A percentile compares a stretch with the other conserved stretches of the same genome.
Evolutionary conservation across 1,140 invertebrate species (phyloP).

Genomic region (Ylistrum balloti): DNA sequence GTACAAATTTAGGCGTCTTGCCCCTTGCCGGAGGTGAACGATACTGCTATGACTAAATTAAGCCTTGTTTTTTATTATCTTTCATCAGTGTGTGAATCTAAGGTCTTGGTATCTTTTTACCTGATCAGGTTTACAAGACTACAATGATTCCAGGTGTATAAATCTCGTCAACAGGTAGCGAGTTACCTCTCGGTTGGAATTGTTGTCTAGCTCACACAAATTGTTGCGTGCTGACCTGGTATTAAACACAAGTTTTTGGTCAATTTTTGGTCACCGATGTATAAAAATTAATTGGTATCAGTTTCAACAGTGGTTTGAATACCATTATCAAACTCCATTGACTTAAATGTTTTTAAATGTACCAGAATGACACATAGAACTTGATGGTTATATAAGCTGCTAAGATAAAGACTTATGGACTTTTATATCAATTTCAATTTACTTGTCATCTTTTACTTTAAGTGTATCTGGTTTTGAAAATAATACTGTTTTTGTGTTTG

Average conservation of each 20-base stretch:
- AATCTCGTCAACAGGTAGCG: slow-evolving; percentile 37
- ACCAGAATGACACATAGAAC: not conserved
- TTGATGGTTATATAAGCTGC: not conserved
- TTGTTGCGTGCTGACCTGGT: not conserved
- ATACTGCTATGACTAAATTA: not conserved
- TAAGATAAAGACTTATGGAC: not conserved
- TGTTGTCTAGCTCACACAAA: not conserved
- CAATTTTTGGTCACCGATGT: not conserved
- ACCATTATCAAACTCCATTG: not conserved
- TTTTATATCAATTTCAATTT: not conserved
- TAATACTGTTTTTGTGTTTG: not conserved
- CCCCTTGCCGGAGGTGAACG: not conserved
- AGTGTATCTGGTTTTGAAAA: slow-evolving; percentile 17
- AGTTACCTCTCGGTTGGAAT: not conserved
- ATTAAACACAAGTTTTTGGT: not conserved
- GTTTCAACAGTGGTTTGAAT: not conserved
- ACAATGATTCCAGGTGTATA: slow-evolving; percentile 38
- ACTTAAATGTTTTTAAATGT: not conserved
- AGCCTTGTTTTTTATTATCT: not conserved
- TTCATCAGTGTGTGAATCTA: slow-evolving; percentile 20
- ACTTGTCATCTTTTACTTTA: slow-evolving; percentile 23
- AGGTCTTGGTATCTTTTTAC: slow-evolving; percentile 25
- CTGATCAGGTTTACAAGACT: slow-evolving; percentile 26
- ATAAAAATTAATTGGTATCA: slow-evolving; percentile 40
- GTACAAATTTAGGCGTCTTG: not conserved